Evolutionary conservation across 2,113 vertebrate species (phyloP).

Genomic region (Aptenodytes patagonicus): DNA sequence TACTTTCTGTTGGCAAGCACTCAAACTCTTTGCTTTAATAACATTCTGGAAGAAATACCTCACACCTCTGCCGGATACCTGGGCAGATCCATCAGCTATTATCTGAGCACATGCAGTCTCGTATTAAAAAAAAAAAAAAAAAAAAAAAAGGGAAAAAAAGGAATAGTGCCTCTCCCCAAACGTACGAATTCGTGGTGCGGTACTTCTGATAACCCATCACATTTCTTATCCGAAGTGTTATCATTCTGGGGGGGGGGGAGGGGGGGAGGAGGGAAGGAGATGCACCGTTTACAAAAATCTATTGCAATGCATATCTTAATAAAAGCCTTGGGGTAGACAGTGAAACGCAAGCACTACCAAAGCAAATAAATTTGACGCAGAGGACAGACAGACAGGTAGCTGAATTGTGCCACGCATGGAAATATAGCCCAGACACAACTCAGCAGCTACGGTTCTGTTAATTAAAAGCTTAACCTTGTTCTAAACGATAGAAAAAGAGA

Average conservation of each 20-base stretch:
- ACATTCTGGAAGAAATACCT: not conserved
- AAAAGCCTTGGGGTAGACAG: not conserved
- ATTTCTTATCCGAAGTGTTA: not conserved
- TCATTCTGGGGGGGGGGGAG: not conserved
- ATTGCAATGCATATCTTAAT: not conserved
- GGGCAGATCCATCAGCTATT: not conserved
- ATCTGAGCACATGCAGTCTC: not conserved
- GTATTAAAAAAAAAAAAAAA: not conserved
- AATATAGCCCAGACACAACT: not conserved
- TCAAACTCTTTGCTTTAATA: not conserved
- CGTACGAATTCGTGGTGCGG: not conserved
- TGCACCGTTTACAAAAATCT: not conserved
- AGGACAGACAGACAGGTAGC: not conserved
- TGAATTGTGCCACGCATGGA: not conserved
- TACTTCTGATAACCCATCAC: not conserved
- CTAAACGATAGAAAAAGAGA: not conserved
- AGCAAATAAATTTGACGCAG: not conserved
- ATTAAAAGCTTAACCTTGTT: conserved; percentile 19
- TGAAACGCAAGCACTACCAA: not conserved
- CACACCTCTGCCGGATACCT: not conserved
- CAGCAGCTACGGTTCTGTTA: not conserved
- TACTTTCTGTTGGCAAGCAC: conserved; percentile 10
- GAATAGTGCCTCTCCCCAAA: not conserved
- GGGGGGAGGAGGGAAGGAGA: no score
- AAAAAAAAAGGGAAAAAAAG: no score